Evolutionary conservation across 2,888 invertebrate species (phyloP), one percentile per base, ranked within the genome.

Genomic region (Lingula anatina): DNA sequence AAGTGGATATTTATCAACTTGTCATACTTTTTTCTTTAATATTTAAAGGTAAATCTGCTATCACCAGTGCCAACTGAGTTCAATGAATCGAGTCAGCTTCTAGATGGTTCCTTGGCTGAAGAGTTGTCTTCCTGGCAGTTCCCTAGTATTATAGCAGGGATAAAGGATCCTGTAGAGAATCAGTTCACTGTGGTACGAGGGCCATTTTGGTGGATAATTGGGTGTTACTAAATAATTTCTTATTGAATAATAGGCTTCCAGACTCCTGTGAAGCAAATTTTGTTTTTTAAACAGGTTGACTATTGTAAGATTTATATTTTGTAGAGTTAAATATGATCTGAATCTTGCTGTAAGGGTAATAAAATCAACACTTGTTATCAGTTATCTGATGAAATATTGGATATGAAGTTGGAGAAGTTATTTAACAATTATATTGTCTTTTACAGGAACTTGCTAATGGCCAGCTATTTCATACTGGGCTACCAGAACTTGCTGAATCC

Each of bases 101-200:
- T 53, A 15, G 68, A 70, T 26, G 60, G 59, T 9, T 64, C 65
- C 9, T 36, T 64, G 35, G 60, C 59, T 20, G 61, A 67, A 5
- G 66, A 68, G 20, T 56, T 63, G 39, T n/a, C n/a, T n/a, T n/a
- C n/a, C n/a, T 56, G 62, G 39, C 61, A 59, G 36, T 57, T 62
- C 36, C 54, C 53, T 18, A 54, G 51, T n/a, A 56, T 49, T 49
- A 66, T 77, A 23, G 66, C 64, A 46, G 81, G 82, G 0, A 77
- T 92, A 0, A 81, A 86, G 57, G 91, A 91, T 79, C 84, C 89
- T 15, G 85, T 88, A 1, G 86, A 85, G 3, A 85, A 86, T 61
- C 83, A 88, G 2, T 71, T 93, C 23, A 90, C 89, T 0, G 73
- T 93, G 44, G 79, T 79, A 59, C 64, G 71, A n/a, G n/a, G n/a